These are phyloP conservation scores for Sporophila hypoxantha DNA, from an alignment of 2,113 vertebrate genomes.

Conservation along the genomic window DNA sequence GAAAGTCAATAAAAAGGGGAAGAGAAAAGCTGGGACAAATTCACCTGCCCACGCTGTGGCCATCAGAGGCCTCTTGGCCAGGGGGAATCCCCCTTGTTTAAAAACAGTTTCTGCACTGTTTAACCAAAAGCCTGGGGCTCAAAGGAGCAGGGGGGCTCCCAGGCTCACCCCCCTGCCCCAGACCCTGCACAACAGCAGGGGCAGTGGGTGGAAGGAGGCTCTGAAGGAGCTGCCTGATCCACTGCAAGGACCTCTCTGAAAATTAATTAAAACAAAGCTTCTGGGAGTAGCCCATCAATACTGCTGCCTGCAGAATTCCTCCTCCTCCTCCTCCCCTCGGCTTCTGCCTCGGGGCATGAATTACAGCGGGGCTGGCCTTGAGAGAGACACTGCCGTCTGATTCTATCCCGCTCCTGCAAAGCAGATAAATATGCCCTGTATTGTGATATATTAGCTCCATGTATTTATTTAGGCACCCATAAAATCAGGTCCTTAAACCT, in stretches of 20 bases:
- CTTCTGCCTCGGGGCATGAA: background rate
- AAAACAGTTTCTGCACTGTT: background rate
- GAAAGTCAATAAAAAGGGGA: background rate
- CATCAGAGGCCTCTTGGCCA: background rate
- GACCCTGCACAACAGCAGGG: fast-evolving
- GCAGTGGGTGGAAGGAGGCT: background rate
- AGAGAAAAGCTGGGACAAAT: background rate
- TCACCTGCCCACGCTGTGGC: fast-evolving
- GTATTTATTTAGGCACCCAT: background rate
- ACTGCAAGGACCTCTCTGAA: background rate
- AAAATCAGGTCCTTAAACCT: background rate
- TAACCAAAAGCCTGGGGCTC: background rate
- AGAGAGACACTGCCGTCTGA: background rate
- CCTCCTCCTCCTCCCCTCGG: background rate
- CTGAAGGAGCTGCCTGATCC: background rate
- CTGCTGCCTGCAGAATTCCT: background rate
- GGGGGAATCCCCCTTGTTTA: background rate
- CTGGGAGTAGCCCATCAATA: slow-evolving; percentile 29
- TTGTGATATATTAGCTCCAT: background rate
- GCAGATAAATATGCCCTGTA: background rate
- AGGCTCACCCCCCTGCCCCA: fast-evolving
- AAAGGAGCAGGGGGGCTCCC: fast-evolving
- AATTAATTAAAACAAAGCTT: slow-evolving; percentile 31
- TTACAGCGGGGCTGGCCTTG: background rate
- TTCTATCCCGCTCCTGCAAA: background rate